A percentile compares a stretch with the other conserved stretches of the same genome.
Conservation (phyloP, 2,113 vertebrate genomes). For the Chionis minor region DNA sequence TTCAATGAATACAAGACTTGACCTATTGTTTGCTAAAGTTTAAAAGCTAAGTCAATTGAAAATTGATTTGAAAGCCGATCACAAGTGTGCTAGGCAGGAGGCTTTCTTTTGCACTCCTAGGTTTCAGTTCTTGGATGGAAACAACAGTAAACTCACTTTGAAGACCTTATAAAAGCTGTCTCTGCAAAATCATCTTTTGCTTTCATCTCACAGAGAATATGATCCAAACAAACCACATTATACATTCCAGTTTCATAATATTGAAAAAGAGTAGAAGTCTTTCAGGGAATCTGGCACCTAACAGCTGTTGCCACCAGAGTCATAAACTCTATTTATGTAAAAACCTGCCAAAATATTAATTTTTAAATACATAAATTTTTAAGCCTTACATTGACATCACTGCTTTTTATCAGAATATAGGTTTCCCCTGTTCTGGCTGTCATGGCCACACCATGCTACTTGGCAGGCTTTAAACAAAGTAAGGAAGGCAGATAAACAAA, state of each 20-base stretch:
- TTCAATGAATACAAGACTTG: background rate
- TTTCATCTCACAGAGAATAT: conserved; percentile 38
- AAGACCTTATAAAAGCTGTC: background rate
- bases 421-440: background rate
- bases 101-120: background rate
- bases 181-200: background rate
- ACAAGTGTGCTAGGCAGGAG: background rate
- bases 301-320: background rate
- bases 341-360: background rate
- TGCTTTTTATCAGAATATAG: background rate
- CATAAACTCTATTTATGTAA: background rate
- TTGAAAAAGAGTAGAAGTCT: background rate
- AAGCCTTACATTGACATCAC: background rate
- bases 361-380: background rate
- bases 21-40: background rate
- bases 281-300: background rate
- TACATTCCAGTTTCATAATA: background rate
- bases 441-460: background rate
- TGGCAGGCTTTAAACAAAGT: background rate
- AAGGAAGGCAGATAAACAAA: background rate
- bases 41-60: background rate
- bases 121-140: background rate
- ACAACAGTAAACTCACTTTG: conserved; percentile 14
- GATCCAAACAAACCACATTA: conserved; percentile 37
- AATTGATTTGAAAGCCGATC: background rate